phyloP scores from a whole-genome alignment of 1,140 invertebrate genomes.

The Procambarus clarkii region DNA sequence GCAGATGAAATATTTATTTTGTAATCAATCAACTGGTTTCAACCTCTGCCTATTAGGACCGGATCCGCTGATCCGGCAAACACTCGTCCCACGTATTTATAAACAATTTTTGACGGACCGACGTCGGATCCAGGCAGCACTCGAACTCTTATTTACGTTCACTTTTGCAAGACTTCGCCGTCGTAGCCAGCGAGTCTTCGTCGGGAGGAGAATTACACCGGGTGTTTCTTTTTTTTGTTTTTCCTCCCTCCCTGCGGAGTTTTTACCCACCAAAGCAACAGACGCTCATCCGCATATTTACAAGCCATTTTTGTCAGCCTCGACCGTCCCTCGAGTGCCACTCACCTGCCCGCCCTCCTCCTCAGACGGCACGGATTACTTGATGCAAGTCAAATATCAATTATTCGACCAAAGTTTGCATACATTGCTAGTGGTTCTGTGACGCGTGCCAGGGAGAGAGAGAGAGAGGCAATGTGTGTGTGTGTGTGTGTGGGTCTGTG shows the following conservation, averaged over 20 bases:
- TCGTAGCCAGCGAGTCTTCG: no score
- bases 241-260: neutral
- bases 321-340: neutral
- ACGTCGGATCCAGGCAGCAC: no score
- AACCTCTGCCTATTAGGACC: no score
- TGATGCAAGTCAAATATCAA: constrained; percentile 10
- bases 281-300: neutral
- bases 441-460: no score
- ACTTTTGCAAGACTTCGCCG: no score
- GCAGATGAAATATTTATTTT: no score
- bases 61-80: neutral
- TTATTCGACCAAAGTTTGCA: neutral
- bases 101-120: neutral
- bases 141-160: no score
- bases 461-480: no score
- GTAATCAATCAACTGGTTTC: neutral
- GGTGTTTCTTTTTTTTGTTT: no score
- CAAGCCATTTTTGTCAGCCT: neutral
- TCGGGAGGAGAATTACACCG: no score
- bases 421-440: no score
- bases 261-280: neutral
- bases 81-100: neutral
- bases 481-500: no score
- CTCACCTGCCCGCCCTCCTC: neutral
- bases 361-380: neutral